A percentile compares a stretch with the other conserved stretches of the same genome.
Evolutionary conservation across 2,113 vertebrate genomes (phyloP).

Genomic region (Girardinichthys multiradiatus): DNA sequence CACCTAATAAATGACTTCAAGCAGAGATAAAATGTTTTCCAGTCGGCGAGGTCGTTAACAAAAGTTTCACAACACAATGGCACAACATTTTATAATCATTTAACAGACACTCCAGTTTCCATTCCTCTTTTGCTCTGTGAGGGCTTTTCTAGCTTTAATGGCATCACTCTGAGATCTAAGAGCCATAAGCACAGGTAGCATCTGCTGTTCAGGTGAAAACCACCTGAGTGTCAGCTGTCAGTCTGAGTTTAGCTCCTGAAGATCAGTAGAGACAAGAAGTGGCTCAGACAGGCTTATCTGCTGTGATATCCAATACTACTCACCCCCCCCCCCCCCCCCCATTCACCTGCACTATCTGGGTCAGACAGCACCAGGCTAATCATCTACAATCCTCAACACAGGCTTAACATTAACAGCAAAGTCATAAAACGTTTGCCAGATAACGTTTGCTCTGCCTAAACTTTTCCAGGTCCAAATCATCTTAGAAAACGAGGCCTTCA

Average conservation of each 20-base stretch:
- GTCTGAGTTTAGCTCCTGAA: constrained; percentile 18
- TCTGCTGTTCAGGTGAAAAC: constrained; percentile 1
- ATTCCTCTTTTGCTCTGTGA: background rate
- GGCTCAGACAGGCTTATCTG: constrained; percentile 71
- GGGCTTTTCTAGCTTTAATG: background rate
- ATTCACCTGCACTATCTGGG: constrained; percentile 45
- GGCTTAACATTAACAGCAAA: constrained; percentile 3
- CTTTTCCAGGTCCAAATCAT: no score
- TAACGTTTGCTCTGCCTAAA: background rate
- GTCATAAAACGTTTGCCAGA: background rate
- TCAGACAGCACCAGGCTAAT: constrained; percentile 34
- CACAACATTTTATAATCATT: background rate
- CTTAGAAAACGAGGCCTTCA: no score
- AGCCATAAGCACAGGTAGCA: background rate
- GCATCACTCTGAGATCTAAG: background rate
- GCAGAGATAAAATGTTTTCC: background rate
- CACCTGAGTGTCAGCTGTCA: constrained; percentile 4
- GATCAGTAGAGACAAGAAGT: constrained; percentile 29
- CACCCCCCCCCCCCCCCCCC: background rate
- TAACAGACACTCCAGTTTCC: background rate
- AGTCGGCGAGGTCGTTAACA: background rate
- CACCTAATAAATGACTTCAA: constrained; percentile 54
- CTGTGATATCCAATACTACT: constrained; percentile 44
- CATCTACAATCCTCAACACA: constrained; percentile 22
- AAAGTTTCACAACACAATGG: background rate